Evolutionary conservation across 2,888 invertebrate species (phyloP).

Genomic region (Lycophotia porphyrea): DNA sequence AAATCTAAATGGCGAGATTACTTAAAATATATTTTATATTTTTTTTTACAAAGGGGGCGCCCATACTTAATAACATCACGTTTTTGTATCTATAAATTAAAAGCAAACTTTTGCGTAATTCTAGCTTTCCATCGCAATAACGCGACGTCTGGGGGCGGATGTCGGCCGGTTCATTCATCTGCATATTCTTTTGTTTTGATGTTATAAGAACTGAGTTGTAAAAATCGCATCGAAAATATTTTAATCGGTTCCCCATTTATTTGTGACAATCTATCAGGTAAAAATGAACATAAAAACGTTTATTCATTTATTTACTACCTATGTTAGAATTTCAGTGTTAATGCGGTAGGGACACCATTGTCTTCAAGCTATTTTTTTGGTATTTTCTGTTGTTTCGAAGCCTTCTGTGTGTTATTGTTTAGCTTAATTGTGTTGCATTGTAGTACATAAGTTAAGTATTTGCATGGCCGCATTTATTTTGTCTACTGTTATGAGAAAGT

Average conservation of each 20-base stretch:
- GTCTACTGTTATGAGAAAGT: too few species aligned
- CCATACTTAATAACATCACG: neutral
- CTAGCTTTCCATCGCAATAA: neutral
- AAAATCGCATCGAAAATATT: neutral
- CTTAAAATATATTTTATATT: neutral
- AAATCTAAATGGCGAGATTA: neutral
- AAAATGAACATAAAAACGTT: neutral
- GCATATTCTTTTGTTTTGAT: neutral
- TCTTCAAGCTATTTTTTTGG: neutral
- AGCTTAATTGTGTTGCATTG: neutral
- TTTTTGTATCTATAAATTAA: neutral
- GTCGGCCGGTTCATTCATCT: neutral
- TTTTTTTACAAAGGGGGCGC: neutral
- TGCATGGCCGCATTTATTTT: neutral
- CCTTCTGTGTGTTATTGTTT: neutral
- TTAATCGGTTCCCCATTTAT: neutral
- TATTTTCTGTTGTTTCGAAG: neutral
- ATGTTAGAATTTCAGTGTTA: neutral
- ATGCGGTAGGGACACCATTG: neutral
- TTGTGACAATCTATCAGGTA: neutral
- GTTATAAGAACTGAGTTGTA: neutral
- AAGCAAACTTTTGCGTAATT: neutral
- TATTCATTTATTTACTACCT: neutral
- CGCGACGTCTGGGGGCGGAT: neutral
- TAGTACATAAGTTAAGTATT: neutral